Conservation (phyloP, 2,888 invertebrate genomes). For the Silvanus unidentatus region DNA sequence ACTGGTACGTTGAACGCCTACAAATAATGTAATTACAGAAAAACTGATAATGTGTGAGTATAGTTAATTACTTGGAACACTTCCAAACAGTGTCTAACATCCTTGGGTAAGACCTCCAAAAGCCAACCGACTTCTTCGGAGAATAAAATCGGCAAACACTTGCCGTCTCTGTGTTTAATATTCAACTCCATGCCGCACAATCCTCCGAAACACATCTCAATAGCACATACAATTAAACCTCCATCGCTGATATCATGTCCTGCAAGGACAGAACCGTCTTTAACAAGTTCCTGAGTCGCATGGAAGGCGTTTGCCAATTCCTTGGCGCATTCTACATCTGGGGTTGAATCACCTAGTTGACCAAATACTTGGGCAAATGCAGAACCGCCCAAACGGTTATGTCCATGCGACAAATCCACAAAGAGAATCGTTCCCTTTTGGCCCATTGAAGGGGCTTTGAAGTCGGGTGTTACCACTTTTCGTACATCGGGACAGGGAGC, state of each 20-base stretch:
- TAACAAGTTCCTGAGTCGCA: slow-evolving; percentile 76
- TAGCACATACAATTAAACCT: slow-evolving; percentile 78
- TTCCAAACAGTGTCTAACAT: slow-evolving; percentile 55
- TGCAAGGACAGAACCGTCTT: slow-evolving; percentile 63
- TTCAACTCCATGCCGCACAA: slow-evolving; percentile 70
- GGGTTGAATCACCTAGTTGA: slow-evolving; percentile 60
- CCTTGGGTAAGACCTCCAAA: slow-evolving; percentile 59
- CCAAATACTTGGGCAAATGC: slow-evolving; percentile 86
- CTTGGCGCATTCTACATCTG: slow-evolving; percentile 71
- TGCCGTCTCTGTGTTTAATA: slow-evolving; percentile 52
- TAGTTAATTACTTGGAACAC: slow-evolving; percentile 50
- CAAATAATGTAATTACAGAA: slow-evolving; percentile 15
- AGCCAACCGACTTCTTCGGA: slow-evolving; percentile 84
- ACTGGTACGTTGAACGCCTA: slow-evolving; percentile 55
- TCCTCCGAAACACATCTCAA: slow-evolving; percentile 97
- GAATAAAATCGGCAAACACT: slow-evolving; percentile 65
- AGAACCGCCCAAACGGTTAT: slow-evolving; percentile 81
- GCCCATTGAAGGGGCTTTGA: slow-evolving; percentile 62
- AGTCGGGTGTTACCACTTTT: slow-evolving; percentile 82
- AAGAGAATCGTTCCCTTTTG: slow-evolving; percentile 65
- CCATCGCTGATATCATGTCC: slow-evolving; percentile 98
- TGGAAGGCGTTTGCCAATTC: slow-evolving; percentile 71
- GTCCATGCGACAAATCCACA: slow-evolving; percentile 69
- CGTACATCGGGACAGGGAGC: slow-evolving; percentile 90
- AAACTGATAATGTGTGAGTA: slow-evolving; percentile 3